phyloP scores from a whole-genome alignment of 2,888 invertebrate species.

The Zaprionus obscuricornis region DNA sequence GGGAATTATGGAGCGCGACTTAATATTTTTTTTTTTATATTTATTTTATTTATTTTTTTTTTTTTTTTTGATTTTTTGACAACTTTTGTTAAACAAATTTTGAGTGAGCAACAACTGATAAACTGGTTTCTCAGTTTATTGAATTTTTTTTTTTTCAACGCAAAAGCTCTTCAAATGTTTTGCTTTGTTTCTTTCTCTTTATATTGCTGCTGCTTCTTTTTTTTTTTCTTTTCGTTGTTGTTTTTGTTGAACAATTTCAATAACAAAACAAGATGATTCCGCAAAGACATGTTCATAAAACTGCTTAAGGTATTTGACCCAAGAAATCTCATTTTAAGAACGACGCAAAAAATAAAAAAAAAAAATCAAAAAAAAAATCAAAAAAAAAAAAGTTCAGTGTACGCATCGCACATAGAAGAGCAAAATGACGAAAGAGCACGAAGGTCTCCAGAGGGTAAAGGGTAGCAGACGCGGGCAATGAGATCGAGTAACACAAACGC shows the following conservation, averaged over 20 bases:
- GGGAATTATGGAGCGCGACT: slow-evolving; percentile 11
- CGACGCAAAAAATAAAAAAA: slow-evolving; percentile 42
- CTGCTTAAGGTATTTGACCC: slow-evolving; percentile 67
- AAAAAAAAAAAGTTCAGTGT: slow-evolving; percentile 1
- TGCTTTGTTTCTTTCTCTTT: slow-evolving; percentile 2
- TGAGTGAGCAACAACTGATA: slow-evolving; percentile 51
- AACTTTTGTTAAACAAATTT: slow-evolving; percentile 45
- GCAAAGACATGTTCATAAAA: slow-evolving; percentile 40
- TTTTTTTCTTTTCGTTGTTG: too few species aligned
- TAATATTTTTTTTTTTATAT: slow-evolving; percentile 14
- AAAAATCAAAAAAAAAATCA: slow-evolving; percentile 16
- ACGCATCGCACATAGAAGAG: too few species aligned
- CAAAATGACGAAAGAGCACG: too few species aligned
- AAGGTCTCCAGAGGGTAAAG: too few species aligned
- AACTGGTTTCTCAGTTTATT: slow-evolving; percentile 70
- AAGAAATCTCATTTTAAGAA: slow-evolving; percentile 17
- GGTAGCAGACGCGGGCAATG: neutral
- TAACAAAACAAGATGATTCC: slow-evolving; percentile 49
- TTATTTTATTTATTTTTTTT: slow-evolving; percentile 17
- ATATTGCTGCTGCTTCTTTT: slow-evolving; percentile 5
- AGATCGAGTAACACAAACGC: neutral
- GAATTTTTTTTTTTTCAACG: slow-evolving; percentile 62
- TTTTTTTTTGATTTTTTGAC: slow-evolving; percentile 27
- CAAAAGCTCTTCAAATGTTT: slow-evolving; percentile 46
- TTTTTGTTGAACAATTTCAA: slow-evolving; percentile 55